Conservation (phyloP, 1,140 invertebrate genomes). For the Schlechtendalia chinensis region DNA sequence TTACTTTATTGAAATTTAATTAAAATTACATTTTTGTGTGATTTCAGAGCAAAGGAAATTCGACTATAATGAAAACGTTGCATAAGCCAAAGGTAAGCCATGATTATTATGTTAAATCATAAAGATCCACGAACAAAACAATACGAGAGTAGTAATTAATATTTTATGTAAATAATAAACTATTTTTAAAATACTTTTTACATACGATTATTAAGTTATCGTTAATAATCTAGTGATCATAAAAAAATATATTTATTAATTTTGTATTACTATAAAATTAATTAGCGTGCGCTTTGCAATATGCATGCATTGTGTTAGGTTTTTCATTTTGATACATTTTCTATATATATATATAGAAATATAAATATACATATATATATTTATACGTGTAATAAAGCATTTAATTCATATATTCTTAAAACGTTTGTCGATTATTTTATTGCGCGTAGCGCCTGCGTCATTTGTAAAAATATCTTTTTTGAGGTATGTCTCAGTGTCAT, state of each 20-base stretch:
- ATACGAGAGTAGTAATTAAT: not conserved
- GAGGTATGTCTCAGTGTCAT: not conserved
- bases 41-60: slow-evolving; percentile 42
- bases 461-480: no score
- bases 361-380: not conserved
- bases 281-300: not conserved
- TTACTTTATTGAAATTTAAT: not conserved
- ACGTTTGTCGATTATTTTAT: slow-evolving; percentile 18
- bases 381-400: slow-evolving; percentile 4
- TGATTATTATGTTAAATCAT: slow-evolving; percentile 49
- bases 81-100: slow-evolving; percentile 48
- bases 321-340: slow-evolving; percentile 9
- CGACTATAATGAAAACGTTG: slow-evolving; percentile 36
- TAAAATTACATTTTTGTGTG: slow-evolving; percentile 3
- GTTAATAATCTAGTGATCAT: not conserved
- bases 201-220: not conserved
- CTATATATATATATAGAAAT: no score
- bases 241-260: not conserved
- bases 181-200: not conserved
- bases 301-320: not conserved
- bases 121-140: slow-evolving; percentile 25
- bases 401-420: not conserved
- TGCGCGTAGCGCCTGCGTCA: not conserved
- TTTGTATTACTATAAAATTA: slow-evolving; percentile 22
- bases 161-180: slow-evolving; percentile 7